These are phyloP conservation scores for Aegithalos caudatus DNA, from an alignment of 2,113 vertebrate species.

Conservation along the genomic window DNA sequence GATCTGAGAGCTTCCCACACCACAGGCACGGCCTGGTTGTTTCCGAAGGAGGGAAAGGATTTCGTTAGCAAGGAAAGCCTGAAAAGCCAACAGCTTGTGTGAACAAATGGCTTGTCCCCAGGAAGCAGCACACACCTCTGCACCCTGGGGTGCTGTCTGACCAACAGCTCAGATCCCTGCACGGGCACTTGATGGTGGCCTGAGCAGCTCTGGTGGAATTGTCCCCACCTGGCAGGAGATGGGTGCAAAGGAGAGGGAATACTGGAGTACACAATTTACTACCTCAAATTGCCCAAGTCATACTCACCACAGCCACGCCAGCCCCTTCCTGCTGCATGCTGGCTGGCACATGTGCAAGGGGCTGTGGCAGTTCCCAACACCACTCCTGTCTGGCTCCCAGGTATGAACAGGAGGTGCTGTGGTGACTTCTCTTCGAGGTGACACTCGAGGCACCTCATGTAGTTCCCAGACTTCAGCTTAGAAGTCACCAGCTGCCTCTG, in stretches of 20 bases:
- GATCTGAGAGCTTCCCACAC: background rate
- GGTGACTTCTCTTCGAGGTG: background rate
- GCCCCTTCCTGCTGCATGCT: fast-evolving
- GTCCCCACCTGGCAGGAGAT: background rate
- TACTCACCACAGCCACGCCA: fast-evolving
- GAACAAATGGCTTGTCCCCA: background rate
- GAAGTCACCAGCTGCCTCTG: background rate
- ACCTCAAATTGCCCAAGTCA: background rate
- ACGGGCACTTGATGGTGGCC: background rate
- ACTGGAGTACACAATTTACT: background rate
- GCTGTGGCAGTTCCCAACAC: background rate
- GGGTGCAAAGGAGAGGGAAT: background rate
- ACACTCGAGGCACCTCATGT: background rate
- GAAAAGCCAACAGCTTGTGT: background rate
- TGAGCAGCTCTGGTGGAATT: background rate
- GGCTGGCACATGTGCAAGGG: fast-evolving
- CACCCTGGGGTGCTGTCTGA: background rate
- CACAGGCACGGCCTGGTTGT: background rate
- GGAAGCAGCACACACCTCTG: background rate
- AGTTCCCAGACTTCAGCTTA: background rate
- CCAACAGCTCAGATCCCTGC: background rate
- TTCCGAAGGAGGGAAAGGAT: background rate
- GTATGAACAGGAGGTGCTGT: background rate
- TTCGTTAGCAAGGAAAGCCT: background rate
- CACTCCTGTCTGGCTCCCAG: fast-evolving